Base-by-base conservation (phyloP, 2,797 vertebrate species). In the Kryptolebias ocellatus region DNA sequence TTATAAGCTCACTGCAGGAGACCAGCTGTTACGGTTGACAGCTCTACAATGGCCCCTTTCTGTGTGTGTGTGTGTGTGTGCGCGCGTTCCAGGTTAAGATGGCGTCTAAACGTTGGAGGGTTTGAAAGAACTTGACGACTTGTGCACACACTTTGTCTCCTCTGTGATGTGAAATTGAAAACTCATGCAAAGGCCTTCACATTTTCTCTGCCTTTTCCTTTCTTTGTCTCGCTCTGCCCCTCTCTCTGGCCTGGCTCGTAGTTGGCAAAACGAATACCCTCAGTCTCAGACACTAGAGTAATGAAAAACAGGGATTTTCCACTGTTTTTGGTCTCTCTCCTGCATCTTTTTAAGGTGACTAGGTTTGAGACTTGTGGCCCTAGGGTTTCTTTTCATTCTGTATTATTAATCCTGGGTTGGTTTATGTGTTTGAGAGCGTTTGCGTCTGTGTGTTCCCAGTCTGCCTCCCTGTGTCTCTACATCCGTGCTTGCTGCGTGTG, bases 1-100 rank as follows among this genome's bases (percentile, higher is more conserved):
- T 83, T 87, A 85, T 80, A 71, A 82, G 73, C 65, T 83, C 74
- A 74, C 70, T 60, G 61, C 62, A 72, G 78, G 67, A 73, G 76
- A 61, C 69, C 78, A 64, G 78, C 72, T 83, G 69, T 79, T 80
- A 65, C 3, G 53, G 56, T 56, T 67, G 74, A 81, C 79, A 74
- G 60, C 29, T 78, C 70, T 42, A 74, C 87, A 80, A 55, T 79
- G 46, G 61, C 50, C 61, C 66, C 0, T 14, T 31, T 78, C 46
- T 69, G 50, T 53, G 44, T 65, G 64, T 63, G 67, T 42, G 39
- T 69, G 53, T 56, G 46, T 62, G 64, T 63, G 70, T 42, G 20
- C 1, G 20, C 20, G 20, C 20, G 39, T 47, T 59, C 18, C 16
- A 28, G 65, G 72, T 68, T 81, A 64, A 76, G 58, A 68, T 44